Base-by-base conservation (phyloP, 1,140 invertebrate genomes). In the Amphibalanus amphitrite region DNA sequence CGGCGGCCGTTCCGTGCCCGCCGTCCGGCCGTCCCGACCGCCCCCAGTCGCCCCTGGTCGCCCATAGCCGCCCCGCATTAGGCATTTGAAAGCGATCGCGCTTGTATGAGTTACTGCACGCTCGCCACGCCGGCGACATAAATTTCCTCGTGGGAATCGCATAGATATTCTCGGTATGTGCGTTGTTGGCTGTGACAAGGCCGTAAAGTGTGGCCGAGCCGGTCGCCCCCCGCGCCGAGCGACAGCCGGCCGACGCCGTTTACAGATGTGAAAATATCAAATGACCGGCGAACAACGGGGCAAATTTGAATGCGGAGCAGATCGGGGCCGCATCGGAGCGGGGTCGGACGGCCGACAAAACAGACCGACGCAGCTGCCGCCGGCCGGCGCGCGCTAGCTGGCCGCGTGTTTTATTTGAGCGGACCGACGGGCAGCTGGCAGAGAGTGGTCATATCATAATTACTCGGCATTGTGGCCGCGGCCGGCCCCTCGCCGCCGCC, bases 241-340 rank as follows among this genome's bases (percentile, higher is more conserved):
- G 47, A 38, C 47, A 20, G 47, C 20, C 47, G 20, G 47, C 13
- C 17, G 47, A n/a, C 47, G 13, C 13, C 47, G 47, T 59, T 59
- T 59, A 59, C 47, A 59, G 47, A 59, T 59, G 47, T 59, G 47
- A 59, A 59, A 59, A 59, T 59, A 59, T 59, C 47, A 59, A 59
- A 59, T 59, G 47, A 59, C 47, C 47, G 47, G 47, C 47, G 47
- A 23, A 59, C 47, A 59, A 59, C 47, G 47, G 47, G 23, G 47
- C 47, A 59, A 59, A 59, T 59, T 59, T 59, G 47, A 59, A 59
- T 59, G 47, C 47, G 47, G 47, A 20, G 10, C 47, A 59, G 47
- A 23, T 13, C 13, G 47, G 47, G 47, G 47, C 47, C 10, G 47
- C 47, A 23, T 59, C 47, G 1, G 47, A 59, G 47, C 13, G 13